Percentiles rank a stretch among this genome's conserved stretches.
Evolutionary conservation across 2,113 vertebrate genomes (phyloP).

Genomic region (Corythornis madagascariensis): DNA sequence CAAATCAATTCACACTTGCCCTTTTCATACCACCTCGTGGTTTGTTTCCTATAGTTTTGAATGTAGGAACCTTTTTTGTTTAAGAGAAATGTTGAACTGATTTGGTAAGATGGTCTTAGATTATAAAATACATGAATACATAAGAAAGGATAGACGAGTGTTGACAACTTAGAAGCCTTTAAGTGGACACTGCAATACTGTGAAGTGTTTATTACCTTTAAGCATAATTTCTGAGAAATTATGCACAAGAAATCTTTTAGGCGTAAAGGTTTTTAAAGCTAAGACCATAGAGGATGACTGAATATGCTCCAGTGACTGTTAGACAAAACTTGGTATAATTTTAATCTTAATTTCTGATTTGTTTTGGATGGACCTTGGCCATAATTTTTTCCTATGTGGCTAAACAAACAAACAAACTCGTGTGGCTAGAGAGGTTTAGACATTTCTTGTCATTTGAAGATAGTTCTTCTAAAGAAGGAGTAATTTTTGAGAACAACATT

Average conservation of each 20-base stretch:
- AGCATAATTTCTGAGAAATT: constrained; percentile 3
- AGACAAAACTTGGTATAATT: not conserved
- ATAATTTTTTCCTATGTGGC: not conserved
- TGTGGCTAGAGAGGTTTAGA: not conserved
- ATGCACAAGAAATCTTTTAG: not conserved
- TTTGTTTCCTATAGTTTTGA: constrained; percentile 33
- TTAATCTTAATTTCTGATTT: not conserved
- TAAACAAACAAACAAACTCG: not conserved
- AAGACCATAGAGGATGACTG: not conserved
- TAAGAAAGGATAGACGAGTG: not conserved
- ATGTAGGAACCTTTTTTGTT: not conserved
- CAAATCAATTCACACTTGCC: constrained; percentile 17
- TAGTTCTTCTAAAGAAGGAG: not conserved
- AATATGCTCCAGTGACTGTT: not conserved
- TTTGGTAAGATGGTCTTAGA: not conserved
- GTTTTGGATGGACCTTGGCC: not conserved
- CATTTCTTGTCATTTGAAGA: not conserved
- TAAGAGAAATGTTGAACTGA: not conserved
- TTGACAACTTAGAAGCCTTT: constrained; percentile 5
- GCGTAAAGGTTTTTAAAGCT: not conserved
- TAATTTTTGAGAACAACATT: not conserved
- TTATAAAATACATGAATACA: not conserved
- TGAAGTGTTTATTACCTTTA: constrained; percentile 34
- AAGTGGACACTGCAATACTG: not conserved
- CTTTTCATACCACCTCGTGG: not conserved